Percentiles rank a stretch among this genome's conserved stretches.
Evolutionary conservation across 2,888 invertebrate species (phyloP).

Genomic region (Limnephilus lunatus): DNA sequence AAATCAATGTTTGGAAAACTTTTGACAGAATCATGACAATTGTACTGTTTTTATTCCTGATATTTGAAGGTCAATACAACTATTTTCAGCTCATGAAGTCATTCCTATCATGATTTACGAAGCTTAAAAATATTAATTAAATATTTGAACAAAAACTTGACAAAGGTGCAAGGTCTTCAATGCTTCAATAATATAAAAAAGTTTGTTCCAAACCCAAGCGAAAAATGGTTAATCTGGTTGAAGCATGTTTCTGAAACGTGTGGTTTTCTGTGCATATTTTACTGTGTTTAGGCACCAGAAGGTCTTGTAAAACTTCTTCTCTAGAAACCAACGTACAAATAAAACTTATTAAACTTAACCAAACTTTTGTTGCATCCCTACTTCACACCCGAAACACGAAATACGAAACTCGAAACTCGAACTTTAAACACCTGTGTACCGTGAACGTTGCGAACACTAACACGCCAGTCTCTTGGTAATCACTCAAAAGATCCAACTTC

Average conservation of each 20-base stretch:
- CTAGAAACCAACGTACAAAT: neutral
- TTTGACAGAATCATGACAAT: too few species aligned
- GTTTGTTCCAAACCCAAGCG: too few species aligned
- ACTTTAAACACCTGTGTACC: neutral
- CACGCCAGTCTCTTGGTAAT: conserved; percentile 22
- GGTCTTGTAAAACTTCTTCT: neutral
- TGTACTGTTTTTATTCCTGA: too few species aligned
- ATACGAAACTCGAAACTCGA: neutral
- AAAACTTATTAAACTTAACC: neutral
- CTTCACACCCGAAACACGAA: neutral
- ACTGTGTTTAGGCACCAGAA: neutral
- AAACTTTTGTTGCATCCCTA: neutral
- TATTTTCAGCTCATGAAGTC: neutral
- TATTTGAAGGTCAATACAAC: too few species aligned
- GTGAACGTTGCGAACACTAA: neutral
- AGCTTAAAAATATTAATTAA: neutral
- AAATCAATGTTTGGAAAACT: too few species aligned
- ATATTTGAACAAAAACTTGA: too few species aligned
- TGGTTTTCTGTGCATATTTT: neutral
- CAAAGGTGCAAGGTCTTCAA: neutral
- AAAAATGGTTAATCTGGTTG: too few species aligned
- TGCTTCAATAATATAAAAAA: too few species aligned
- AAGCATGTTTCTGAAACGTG: neutral
- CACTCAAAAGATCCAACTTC: conserved; percentile 43
- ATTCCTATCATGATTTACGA: neutral